Evolutionary conservation across 2,797 vertebrate genomes (phyloP).

Genomic region (Cossypha dichroa): DNA sequence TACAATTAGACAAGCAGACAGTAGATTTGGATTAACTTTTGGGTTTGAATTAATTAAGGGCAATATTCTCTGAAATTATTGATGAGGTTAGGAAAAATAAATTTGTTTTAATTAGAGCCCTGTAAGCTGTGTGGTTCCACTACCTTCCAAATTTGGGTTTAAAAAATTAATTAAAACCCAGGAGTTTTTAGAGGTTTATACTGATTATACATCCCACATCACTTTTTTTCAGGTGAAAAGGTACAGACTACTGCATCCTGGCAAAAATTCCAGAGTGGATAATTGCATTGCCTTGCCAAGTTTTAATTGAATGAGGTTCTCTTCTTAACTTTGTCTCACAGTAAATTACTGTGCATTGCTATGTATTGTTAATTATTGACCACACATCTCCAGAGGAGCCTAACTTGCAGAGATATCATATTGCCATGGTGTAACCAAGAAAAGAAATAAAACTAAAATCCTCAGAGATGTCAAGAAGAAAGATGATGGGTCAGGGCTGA

Average conservation of each 20-base stretch:
- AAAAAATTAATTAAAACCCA: constrained; percentile 18
- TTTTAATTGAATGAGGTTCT: constrained; percentile 47
- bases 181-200: neutral
- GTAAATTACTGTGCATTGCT: constrained; percentile 4
- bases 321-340: constrained; percentile 16
- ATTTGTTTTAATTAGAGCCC: neutral
- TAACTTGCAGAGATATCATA: neutral
- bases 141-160: neutral
- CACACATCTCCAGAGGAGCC: neutral
- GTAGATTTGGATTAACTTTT: neutral
- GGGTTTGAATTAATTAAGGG: neutral
- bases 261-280: neutral
- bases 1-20: neutral
- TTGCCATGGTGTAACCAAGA: neutral
- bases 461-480: neutral
- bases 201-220: neutral
- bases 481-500: neutral
- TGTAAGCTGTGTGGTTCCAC: neutral
- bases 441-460: neutral
- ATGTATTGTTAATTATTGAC: constrained; percentile 32
- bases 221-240: constrained; percentile 1
- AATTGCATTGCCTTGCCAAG: constrained; percentile 48
- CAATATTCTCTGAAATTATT: neutral
- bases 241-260: neutral
- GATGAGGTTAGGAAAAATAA: neutral